Base-by-base conservation (phyloP, 2,797 vertebrate genomes). In the Oophaga sylvatica region DNA sequence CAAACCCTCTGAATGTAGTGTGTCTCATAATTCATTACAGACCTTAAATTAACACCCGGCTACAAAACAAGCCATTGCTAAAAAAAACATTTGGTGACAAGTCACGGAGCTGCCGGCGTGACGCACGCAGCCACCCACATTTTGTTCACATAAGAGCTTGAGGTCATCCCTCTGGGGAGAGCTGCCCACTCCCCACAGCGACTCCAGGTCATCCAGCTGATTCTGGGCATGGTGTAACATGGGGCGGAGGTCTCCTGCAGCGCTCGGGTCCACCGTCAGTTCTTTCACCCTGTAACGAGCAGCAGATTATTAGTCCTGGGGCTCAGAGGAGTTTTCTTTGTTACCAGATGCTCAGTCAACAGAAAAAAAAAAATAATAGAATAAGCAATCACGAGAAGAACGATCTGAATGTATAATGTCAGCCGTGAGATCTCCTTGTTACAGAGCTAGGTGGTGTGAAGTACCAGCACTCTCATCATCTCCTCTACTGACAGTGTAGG, bases 101-200 rank as follows among this genome's bases (percentile, higher is more conserved):
- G n/a, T 63, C 29, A n/a, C 15, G 6, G 15, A 63, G 31, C 83
- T 31, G 41, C 17, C 20, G 10, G 16, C 75, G 29, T 62, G 48
- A 76, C 68, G 80, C 19, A 48, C 3, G n/a, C 10, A n/a, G 81
- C 22, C 60, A 94, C 97, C 97, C 93, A 99, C 98, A 0, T 99
- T 99, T 94, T 99, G 98, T 92, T 99, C 97, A 93, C 98, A 99
- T 88, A 99, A 97, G 89, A 99, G 95, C 93, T 99, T 99, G 87
- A 99, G 96, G 90, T 99, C 97, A 90, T 99, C 98, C 85, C 97
- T 97, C 91, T 99, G 97, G 62, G 97, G 97, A 86, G 98, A 98
- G 90, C 97, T 99, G 2, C 97, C 97, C 70, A 99, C 96, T 13
- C 96, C 98, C 98, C 98, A 99, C 93, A 99, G 97, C 1, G 97